These are phyloP conservation scores for Noctuana brunneofusca DNA, from an alignment of 2,888 invertebrate species.

Conservation along the genomic window DNA sequence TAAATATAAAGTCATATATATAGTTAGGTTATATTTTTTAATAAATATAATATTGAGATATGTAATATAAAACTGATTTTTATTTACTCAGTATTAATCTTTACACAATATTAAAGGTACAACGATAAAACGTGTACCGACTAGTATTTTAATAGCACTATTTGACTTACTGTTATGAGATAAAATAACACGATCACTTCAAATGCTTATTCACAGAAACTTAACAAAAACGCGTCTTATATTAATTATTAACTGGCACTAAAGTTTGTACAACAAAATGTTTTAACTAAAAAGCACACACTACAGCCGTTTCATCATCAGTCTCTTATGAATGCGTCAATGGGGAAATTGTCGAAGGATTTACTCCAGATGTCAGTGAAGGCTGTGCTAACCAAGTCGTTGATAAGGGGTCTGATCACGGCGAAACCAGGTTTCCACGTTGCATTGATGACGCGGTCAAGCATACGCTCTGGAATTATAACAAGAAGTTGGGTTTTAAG, in stretches of 20 bases:
- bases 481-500: not conserved
- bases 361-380: conserved; percentile 92
- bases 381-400: conserved; percentile 91
- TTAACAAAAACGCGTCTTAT: not conserved
- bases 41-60: conserved; percentile 83
- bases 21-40: conserved; percentile 84
- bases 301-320: conserved; percentile 38
- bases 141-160: conserved; percentile 23
- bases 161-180: not conserved
- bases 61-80: conserved; percentile 73
- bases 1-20: conserved; percentile 83
- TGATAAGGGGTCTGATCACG: conserved; percentile 88
- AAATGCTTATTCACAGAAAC: not conserved
- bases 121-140: not conserved
- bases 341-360: conserved; percentile 88
- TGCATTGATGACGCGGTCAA: conserved; percentile 90
- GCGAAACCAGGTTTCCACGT: conserved; percentile 92
- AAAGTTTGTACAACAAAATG: conserved; percentile 25
- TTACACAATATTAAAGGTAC: not conserved
- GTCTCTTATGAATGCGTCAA: conserved; percentile 84
- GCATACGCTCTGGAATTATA: conserved; percentile 82
- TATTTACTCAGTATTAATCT: conserved; percentile 39
- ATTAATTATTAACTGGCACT: conserved; percentile 26
- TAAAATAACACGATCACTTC: not conserved
- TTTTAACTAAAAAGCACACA: not conserved